Base-by-base conservation (phyloP, 2,888 invertebrate species). In the Elaeidobius kamerunicus region DNA sequence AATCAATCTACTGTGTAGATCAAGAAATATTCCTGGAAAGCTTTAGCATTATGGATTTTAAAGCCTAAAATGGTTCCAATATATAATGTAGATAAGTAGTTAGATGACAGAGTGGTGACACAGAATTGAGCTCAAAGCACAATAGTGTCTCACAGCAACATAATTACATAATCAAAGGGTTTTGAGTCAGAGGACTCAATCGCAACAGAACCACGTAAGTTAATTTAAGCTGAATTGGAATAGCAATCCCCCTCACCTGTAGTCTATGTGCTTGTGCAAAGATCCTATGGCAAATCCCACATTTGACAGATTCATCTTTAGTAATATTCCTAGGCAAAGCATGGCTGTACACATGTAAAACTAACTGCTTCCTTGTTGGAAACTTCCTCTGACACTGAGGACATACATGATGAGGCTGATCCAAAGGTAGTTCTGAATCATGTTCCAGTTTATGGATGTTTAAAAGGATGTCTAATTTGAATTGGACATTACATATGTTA, bases 251-350 rank as follows among this genome's bases (percentile, higher is more conserved):
- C 27, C 57, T 64, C 65, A 76, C 76, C 67, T 76, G 75, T 7
- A 85, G 72, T 49, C 84, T 74, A 45, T 84, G 82, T 57, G 78
- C 75, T 4, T 80, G 76, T 2, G 80, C 76, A 69, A 85, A 86
- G 20, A 78, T 73, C 68, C 84, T 85, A 64, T 81, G 81, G 65
- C 86, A 86, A 61, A 79, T 71, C 2, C 76, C 74, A 69, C 86
- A 86, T 64, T 83, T 84, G 63, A 76, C 76, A 2, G 76, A 64
- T 32, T 66, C 63, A 1, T 60, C 56, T 32, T 62, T 59, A 7
- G 55, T 45, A 9, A 52, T 36, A 39, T 49, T 56, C 36, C 59
- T 60, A 1, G 63, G 57, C 15, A 67, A 39, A 2, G 61, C 60
- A 32, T 66, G 66, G 18, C 63, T 63, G 32, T 57, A 41, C 1